Conservation (phyloP, 2,113 vertebrate species). For the Proteles cristata region DNA sequence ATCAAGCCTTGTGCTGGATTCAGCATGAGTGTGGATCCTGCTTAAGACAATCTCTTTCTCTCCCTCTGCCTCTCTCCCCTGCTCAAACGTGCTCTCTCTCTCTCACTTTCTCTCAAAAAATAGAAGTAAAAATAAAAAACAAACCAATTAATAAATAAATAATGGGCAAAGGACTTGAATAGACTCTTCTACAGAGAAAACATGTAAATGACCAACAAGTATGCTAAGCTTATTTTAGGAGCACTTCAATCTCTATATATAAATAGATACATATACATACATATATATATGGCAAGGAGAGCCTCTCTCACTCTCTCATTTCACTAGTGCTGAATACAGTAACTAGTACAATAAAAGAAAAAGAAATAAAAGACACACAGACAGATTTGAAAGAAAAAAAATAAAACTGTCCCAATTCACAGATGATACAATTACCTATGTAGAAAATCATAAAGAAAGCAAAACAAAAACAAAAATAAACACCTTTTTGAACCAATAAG, state of each 20-base stretch:
- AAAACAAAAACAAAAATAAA: not conserved
- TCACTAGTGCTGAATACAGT: not conserved
- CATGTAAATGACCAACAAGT: not conserved
- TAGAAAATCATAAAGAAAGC: not conserved
- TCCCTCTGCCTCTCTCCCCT: too few relatives aligned
- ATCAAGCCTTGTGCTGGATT: too few relatives aligned
- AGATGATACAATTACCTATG: not conserved
- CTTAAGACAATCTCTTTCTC: too few relatives aligned
- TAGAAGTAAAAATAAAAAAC: too few relatives aligned
- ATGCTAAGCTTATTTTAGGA: not conserved
- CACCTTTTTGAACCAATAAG: not conserved
- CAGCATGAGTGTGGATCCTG: too few relatives aligned
- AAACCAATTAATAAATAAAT: too few relatives aligned
- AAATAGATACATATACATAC: too few relatives aligned
- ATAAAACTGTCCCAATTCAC: not conserved
- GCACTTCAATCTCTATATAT: not conserved
- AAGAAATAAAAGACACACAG: not conserved
- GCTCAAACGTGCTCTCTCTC: too few relatives aligned
- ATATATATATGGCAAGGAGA: not conserved
- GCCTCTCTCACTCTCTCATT: not conserved
- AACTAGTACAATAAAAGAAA: not conserved
- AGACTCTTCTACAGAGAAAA: not conserved
- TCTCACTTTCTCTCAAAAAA: too few relatives aligned
- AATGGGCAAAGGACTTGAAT: not conserved
- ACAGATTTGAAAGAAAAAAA: not conserved